Evolutionary conservation across 2,797 vertebrate genomes (phyloP).

Genomic region (Hippoglossus hippoglossus): DNA sequence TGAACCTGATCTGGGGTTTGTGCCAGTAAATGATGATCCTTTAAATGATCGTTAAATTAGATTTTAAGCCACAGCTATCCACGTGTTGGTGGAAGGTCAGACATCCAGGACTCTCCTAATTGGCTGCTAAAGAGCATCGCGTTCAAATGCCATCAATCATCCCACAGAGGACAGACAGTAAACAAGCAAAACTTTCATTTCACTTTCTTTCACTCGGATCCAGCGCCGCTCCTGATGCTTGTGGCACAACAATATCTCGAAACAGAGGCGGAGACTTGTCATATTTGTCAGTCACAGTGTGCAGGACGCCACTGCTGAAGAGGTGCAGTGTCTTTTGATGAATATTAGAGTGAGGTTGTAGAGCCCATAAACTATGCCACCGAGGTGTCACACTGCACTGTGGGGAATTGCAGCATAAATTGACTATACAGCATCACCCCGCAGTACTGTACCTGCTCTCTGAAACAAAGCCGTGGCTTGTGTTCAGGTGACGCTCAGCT

Average conservation of each 20-base stretch:
- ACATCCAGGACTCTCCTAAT: conserved; percentile 20
- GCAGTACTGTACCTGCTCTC: conserved; percentile 29
- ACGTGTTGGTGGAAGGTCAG: conserved; percentile 31
- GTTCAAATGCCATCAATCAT: conserved; percentile 9
- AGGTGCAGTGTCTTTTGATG: neutral
- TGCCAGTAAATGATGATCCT: conserved; percentile 33
- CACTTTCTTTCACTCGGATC: neutral
- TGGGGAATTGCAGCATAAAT: conserved; percentile 18
- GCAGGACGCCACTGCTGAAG: neutral
- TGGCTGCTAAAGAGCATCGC: conserved; percentile 10
- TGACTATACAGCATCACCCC: conserved; percentile 14
- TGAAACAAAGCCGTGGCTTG: conserved; percentile 15
- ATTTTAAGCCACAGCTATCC: conserved; percentile 3
- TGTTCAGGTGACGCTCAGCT: conserved; percentile 44
- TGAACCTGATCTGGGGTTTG: conserved; percentile 28
- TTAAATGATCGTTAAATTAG: conserved; percentile 24
- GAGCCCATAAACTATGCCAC: conserved; percentile 13
- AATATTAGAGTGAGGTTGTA: conserved; percentile 1
- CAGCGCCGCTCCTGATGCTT: neutral
- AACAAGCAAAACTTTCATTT: neutral
- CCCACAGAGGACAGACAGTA: neutral
- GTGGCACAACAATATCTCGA: neutral
- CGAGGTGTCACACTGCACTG: conserved; percentile 14
- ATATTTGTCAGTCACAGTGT: neutral
- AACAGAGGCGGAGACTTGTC: neutral